Base-by-base conservation (phyloP, 1,140 invertebrate species). In the Dreissena rostriformis region DNA sequence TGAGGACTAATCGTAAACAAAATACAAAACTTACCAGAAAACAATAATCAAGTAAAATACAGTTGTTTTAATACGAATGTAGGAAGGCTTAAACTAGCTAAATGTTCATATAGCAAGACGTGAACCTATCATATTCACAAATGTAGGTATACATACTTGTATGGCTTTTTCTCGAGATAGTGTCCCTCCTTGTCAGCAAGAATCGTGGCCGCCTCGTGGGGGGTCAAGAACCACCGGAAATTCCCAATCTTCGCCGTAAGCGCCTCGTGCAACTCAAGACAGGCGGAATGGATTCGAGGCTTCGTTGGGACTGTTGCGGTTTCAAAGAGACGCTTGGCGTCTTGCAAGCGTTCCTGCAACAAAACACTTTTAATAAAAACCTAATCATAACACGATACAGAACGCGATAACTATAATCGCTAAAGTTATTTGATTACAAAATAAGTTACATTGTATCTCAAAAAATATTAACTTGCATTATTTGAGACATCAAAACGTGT, bases 181-280 rank as follows among this genome's bases (percentile, higher is more conserved):
- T 19, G 10, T 24, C 72, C 26, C 4, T 65, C 67, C 22, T 8
- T 26, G 55, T 81, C 70, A 28, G 70, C n/a, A 22, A 81, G 51
- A 39, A 81, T 57, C 17, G 63, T 49, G 2, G 61, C 52, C 17
- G 79, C 79, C 26, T 81, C 79, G 68, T 72, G 19, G 24, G 79
- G 79, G 24, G 79, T 81, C n/a, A 81, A 29, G 70, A 81, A 81
- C 79, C 79, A 81, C 11, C 68, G 68, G 17, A 81, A 39, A 11
- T 55, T 52, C 22, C 79, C 55, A 24, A 24, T 72, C 0, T 73
- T 55, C 15, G 39, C 51, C 29, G 79, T 68, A 22, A 81, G 6
- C 7, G 14, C 14, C 22, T 81, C 79, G 7, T 39, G 68, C 17
- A 81, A 53, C 24, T 26, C 15, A 12, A 61, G 68, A 12, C 68